Evolutionary conservation across 2,888 invertebrate genomes (phyloP), one percentile per base, ranked within the genome.

Genomic region (Falcaria lacertinaria): DNA sequence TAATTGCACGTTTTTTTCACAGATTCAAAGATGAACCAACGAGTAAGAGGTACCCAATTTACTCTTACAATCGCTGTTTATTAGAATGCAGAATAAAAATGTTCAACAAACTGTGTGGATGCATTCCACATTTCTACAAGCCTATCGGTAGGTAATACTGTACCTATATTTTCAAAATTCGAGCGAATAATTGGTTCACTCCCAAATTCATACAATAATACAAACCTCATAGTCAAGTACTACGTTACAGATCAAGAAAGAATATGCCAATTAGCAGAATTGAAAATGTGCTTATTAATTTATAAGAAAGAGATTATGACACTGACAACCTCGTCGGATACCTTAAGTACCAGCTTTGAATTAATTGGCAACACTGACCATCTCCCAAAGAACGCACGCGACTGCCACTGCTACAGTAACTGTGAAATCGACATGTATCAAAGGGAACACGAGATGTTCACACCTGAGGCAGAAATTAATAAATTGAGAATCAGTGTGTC

Each of bases 71-170:
- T 11, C 85, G 94, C 47, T 95, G 95, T 62, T 73, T 92, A 43
- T 84, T 92, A 63, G 94, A 95, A 64, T 95, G 95, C 56, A 90
- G 94, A 56, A 92, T 93, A 50, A 81, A 77, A 46, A 80, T 93
- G 56, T 91, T 94, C 8, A 65, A 90, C 28, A 86, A 85, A 42
- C 65, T 92, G 13, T 95, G 95, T 63, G 91, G 91, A 0, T 95
- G 95, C 70, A 78, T 93, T 39, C 95, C 95, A 0, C 94, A 94
- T 74, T 94, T 95, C 64, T 94, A 94, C 61, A 91, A 93, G 52
- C 90, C 90, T 53, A 69, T 90, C 48, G 88, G 94, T 93, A 75
- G 82, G 87, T 61, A 11, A 28, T 5, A 42, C 39, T n/a, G 39
- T 45, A 8, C 15, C 15, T 6, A 37, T 8, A 13, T n/a, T 35